phyloP scores from a whole-genome alignment of 2,113 vertebrate species.

The Notiomystis cincta region DNA sequence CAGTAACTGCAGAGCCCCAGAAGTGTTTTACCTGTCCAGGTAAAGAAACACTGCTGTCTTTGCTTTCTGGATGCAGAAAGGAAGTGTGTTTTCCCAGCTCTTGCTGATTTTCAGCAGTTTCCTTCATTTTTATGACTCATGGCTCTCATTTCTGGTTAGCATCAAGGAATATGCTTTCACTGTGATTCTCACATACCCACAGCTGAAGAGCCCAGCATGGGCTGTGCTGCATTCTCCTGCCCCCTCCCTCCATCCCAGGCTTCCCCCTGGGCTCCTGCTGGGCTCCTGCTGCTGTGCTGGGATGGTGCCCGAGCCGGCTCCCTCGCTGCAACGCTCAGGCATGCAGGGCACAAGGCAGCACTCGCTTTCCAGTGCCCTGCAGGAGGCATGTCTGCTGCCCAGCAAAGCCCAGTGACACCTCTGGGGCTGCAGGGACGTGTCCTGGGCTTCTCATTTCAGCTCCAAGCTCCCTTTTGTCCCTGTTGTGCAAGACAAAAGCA shows the following conservation, averaged over 20 bases:
- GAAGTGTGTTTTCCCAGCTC: not conserved
- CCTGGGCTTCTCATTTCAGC: accelerated
- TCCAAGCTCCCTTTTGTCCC: not conserved
- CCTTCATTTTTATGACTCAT: not conserved
- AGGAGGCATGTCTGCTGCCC: not conserved
- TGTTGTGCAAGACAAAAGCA: accelerated
- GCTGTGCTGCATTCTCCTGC: not conserved
- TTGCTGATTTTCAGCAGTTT: not conserved
- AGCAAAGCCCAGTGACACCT: not conserved
- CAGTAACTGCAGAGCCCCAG: not conserved
- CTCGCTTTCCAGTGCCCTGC: accelerated
- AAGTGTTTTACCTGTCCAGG: not conserved
- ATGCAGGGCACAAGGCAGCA: accelerated
- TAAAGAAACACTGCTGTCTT: not conserved
- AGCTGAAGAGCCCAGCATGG: not conserved
- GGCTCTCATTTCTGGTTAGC: not conserved
- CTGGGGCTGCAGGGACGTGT: accelerated
- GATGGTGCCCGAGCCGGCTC: accelerated
- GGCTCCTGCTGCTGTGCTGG: not conserved
- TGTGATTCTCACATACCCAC: not conserved
- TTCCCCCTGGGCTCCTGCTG: not conserved
- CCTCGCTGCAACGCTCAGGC: accelerated
- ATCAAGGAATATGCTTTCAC: not conserved
- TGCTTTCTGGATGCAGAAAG: not conserved
- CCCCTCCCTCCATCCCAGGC: not conserved